phyloP scores from a whole-genome alignment of 2,797 vertebrate genomes.

The Argyrosomus regius region DNA sequence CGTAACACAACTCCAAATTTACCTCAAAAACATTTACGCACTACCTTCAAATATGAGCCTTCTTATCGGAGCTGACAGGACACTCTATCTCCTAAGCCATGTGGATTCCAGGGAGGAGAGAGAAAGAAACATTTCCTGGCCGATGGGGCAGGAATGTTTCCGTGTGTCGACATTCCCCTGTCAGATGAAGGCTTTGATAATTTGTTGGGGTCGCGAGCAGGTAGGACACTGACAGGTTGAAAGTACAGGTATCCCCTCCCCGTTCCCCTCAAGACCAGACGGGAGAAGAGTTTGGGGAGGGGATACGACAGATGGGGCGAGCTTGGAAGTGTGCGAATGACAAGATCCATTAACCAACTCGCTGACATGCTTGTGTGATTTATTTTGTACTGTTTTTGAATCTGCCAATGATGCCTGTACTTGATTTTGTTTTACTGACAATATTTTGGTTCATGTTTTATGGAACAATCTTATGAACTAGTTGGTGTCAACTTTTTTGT shows the following conservation, averaged over 20 bases:
- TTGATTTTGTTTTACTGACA: background rate
- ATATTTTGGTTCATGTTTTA: background rate
- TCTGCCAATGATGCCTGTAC: slow-evolving; percentile 10
- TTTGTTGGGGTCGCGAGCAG: slow-evolving; percentile 52
- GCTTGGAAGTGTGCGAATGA: slow-evolving; percentile 37
- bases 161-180: slow-evolving; percentile 24
- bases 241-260: slow-evolving; percentile 46
- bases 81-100: background rate
- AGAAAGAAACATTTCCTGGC: slow-evolving; percentile 21
- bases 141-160: slow-evolving; percentile 32
- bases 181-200: slow-evolving; percentile 70
- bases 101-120: slow-evolving; percentile 1
- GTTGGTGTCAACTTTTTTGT: no score
- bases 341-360: slow-evolving; percentile 51
- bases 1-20: background rate
- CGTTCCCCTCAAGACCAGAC: slow-evolving; percentile 36
- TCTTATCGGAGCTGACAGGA: slow-evolving; percentile 15
- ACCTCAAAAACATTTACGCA: background rate
- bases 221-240: slow-evolving; percentile 63
- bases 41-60: background rate
- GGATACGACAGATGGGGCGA: slow-evolving; percentile 43
- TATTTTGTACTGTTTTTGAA: slow-evolving; percentile 7
- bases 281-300: slow-evolving; percentile 37
- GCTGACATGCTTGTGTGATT: slow-evolving; percentile 29
- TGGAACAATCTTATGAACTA: no score